These are phyloP conservation scores for Notolabrus celidotus DNA, from an alignment of 2,797 vertebrate species.

Conservation along the genomic window DNA sequence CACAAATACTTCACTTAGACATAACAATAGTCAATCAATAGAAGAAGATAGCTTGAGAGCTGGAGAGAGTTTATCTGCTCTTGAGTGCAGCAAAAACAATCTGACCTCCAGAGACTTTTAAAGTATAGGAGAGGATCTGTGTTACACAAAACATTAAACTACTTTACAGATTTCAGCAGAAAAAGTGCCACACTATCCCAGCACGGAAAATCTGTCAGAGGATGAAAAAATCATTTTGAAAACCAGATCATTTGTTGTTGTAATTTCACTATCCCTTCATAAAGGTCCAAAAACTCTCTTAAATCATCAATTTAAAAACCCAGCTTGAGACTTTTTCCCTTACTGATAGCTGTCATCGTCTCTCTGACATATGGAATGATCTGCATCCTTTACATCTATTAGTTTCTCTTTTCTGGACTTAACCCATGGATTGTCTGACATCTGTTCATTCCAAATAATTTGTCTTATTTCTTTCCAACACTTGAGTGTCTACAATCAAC, in stretches of 20 bases:
- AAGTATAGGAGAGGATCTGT: background rate
- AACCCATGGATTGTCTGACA: constrained; percentile 5
- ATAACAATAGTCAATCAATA: background rate
- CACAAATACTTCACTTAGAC: background rate
- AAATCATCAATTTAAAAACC: too few relatives aligned
- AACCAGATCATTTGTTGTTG: background rate
- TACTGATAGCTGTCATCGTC: too few relatives aligned
- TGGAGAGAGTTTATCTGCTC: background rate
- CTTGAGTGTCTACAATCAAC: constrained; percentile 38
- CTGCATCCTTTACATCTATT: too few relatives aligned
- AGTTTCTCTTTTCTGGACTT: constrained; percentile 1
- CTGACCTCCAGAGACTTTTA: too few relatives aligned
- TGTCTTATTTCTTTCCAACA: constrained; percentile 31
- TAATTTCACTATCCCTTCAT: background rate
- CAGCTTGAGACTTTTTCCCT: background rate
- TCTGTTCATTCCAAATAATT: constrained; percentile 17
- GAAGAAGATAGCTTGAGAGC: background rate
- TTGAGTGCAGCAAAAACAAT: background rate
- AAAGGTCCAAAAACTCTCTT: background rate
- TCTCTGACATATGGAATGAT: too few relatives aligned
- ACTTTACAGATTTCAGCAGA: background rate
- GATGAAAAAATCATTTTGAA: background rate
- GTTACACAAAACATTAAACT: background rate
- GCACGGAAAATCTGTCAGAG: background rate
- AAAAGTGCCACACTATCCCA: background rate